Evolutionary conservation across 1,140 invertebrate species (phyloP), one percentile per base, ranked within the genome.

Genomic region (Heliothis virescens): DNA sequence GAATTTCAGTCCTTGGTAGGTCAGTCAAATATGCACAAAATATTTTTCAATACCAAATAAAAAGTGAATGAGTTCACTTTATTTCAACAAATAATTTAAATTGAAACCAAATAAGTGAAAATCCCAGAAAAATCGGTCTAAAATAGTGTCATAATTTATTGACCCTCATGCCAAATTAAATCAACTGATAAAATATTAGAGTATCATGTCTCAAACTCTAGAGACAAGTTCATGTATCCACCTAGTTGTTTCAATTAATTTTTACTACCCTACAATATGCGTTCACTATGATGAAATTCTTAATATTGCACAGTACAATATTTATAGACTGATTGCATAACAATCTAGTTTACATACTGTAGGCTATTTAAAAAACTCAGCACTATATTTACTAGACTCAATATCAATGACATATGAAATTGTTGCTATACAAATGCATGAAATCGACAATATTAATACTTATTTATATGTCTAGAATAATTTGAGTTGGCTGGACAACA

Each of bases 221-320:
- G 41, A 63, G 26, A 34, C 34, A 71, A 29, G 4, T 16, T 29
- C 15, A 71, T n/a, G 3, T 15, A 71, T 41, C 34, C 34, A 53
- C 10, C n/a, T 21, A 21, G 3, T 50, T 50, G n/a, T 2, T 63
- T 62, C 12, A 29, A 53, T 53, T 53, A 15, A 29, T 71, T 71
- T 71, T 29, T n/a, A 29, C 67, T 52, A 71, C 13, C 21, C 18
- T 69, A 69, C 12, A 71, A 53, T 29, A 52, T 71, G 50, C 18
- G n/a, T 71, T 48, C 65, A 69, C 67, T 29, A 50, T 53, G 50
- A 7, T 26, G 18, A 21, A 26, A 21, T 26, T 26, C 16, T 69
- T 21, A 26, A 50, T 47, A 65, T 69, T 69, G 65, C 63, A 67
- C 11, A 52, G 29, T 52, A 50, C 4, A 13, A 9, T 62, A 21